Conservation (phyloP, 2,888 invertebrate genomes). For the Drosophila setosimentum region DNA sequence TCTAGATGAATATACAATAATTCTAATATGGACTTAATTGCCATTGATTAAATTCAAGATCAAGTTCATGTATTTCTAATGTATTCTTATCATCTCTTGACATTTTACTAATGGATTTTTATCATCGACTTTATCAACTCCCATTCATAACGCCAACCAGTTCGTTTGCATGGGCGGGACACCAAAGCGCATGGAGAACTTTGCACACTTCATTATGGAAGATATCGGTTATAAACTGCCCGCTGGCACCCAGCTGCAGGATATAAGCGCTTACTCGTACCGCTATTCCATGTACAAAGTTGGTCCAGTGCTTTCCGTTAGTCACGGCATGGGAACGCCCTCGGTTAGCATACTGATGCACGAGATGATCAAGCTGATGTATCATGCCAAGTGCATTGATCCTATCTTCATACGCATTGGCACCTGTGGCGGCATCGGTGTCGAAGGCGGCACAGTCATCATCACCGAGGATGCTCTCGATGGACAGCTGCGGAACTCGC, state of each 20-base stretch:
- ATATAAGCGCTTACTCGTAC: slow-evolving; percentile 96
- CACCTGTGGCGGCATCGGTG: slow-evolving; percentile 97
- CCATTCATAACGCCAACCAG: slow-evolving; percentile 85
- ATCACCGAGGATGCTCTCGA: slow-evolving; percentile 97
- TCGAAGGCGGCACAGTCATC: slow-evolving; percentile 96
- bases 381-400: slow-evolving; percentile 94
- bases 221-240: slow-evolving; percentile 96
- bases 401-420: slow-evolving; percentile 97
- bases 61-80: background rate
- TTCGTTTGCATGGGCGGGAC: slow-evolving; percentile 99
- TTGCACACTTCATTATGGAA: slow-evolving; percentile 95
- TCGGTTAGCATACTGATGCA: slow-evolving; percentile 98
- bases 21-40: slow-evolving; percentile 4
- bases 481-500: slow-evolving; percentile 91
- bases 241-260: slow-evolving; percentile 93
- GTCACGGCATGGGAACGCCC: slow-evolving; percentile 98
- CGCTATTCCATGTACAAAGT: slow-evolving; percentile 97
- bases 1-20: slow-evolving; percentile 10
- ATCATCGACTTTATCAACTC: slow-evolving; percentile 6
- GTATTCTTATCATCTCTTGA: background rate
- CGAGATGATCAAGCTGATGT: slow-evolving; percentile 98
- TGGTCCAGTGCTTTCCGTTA: slow-evolving; percentile 85
- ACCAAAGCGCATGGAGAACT: slow-evolving; percentile 96
- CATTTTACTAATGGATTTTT: background rate
- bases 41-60: slow-evolving; percentile 34